Evolutionary conservation across 2,797 vertebrate genomes (phyloP), one percentile per base, ranked within the genome.

Genomic region (Helarctos malayanus): DNA sequence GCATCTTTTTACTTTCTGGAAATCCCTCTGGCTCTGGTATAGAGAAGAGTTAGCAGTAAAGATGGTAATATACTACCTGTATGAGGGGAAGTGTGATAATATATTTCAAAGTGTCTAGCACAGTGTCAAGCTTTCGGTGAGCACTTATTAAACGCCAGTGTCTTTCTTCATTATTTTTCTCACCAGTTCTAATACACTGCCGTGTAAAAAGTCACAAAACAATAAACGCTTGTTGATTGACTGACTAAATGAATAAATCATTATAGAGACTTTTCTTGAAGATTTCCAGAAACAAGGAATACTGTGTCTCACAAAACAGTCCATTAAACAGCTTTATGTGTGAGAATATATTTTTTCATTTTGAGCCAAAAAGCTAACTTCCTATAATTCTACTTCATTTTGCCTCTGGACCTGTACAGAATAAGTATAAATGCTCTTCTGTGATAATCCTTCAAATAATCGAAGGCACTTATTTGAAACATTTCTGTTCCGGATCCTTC

Each of bases 351-450:
- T 84, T 85, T 96, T 94, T 38, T 78, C 35, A 32, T 85, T 75
- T 91, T 54, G 35, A 83, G 68, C 54, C 47, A 19, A 73, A 94
- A 75, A 56, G 47, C n/a, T 86, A 49, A 89, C 54, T 92, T 94
- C 32, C 47, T 88, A 21, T 69, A 59, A 95, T 71, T 63, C 27
- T 57, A 69, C 61, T 81, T 93, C 87, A 95, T 95, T 96, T 96
- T 80, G 56, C 63, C 45, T 94, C 32, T 93, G 76, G 79, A 76
- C 35, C 8, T 45, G 12, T 47, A 6, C 15, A 80, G 52, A 35
- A 49, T 69, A 79, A 49, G 8, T 71, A 69, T 59, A 83, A 94
- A 80, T 92, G 45, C 21, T 95, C 32, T 91, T 82, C 23, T 83
- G 19, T 81, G 69, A 56, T 79, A 92, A 89, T 89, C 25, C 14